Conservation (phyloP, 2,113 vertebrate species). For the Hippolais icterina region DNA sequence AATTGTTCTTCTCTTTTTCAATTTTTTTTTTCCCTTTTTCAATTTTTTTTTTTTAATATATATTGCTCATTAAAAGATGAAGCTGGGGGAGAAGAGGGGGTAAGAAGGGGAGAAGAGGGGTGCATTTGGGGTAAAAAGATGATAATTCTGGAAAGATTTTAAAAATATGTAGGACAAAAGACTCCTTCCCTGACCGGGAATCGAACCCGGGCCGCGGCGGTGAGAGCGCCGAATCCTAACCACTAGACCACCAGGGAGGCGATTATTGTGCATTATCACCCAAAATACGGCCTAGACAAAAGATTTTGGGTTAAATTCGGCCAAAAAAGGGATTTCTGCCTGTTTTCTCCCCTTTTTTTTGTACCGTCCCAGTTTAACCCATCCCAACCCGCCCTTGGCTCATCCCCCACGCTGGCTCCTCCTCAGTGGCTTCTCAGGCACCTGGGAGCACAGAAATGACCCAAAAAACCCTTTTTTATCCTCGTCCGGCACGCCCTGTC, state of each 20-base stretch:
- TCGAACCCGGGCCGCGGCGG: conserved; percentile 84
- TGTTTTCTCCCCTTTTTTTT: fast-evolving
- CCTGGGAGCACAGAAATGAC: background rate
- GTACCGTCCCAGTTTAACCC: background rate
- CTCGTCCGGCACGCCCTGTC: background rate
- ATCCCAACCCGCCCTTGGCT: background rate
- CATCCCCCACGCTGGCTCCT: background rate
- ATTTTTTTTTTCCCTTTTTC: no score
- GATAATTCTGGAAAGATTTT: background rate
- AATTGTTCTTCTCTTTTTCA: no score
- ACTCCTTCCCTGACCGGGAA: conserved; percentile 80
- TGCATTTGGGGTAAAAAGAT: no score
- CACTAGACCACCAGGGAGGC: conserved; percentile 78
- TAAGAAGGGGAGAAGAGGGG: no score
- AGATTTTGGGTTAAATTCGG: fast-evolving
- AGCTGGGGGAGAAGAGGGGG: no score
- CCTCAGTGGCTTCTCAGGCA: background rate
- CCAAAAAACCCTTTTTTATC: background rate
- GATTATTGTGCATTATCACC: no score
- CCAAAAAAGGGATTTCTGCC: fast-evolving
- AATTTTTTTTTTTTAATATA: no score
- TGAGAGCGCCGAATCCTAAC: conserved; percentile 86
- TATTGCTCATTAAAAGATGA: background rate
- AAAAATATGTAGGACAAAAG: no score
- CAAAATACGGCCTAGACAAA: fast-evolving